These are phyloP conservation scores for Scaptomyza parva DNA, from an alignment of 2,888 invertebrate species.

Conservation along the genomic window DNA sequence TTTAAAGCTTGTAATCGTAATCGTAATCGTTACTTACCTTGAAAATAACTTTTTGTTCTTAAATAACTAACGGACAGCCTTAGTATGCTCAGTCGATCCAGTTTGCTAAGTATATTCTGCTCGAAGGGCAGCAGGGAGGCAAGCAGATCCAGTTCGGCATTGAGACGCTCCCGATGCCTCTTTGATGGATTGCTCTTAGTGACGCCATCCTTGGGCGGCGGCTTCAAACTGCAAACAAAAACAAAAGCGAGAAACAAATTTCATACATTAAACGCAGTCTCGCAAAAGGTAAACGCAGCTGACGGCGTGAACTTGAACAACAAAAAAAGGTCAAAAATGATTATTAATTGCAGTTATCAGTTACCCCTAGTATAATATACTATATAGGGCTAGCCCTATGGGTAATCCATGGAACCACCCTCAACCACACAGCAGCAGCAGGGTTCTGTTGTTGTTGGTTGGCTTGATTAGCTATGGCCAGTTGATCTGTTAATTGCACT, in stretches of 20 bases:
- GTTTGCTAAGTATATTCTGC: conserved; percentile 98
- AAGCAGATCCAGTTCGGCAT: conserved; percentile 98
- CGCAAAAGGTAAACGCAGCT: conserved; percentile 48
- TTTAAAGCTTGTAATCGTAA: background rate
- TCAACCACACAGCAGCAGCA: conserved; percentile 5
- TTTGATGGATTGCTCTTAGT: conserved; percentile 99
- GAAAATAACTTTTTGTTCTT: conserved; percentile 99
- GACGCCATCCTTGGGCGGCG: conserved; percentile 97
- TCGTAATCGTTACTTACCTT: conserved; percentile 89
- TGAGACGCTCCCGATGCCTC: conserved; percentile 97
- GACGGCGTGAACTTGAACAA: conserved; percentile 47
- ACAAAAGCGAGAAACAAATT: conserved; percentile 56
- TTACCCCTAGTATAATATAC: conserved; percentile 40
- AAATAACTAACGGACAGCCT: conserved; percentile 99
- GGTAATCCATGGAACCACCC: conserved; percentile 38
- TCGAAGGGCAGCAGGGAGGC: conserved; percentile 98
- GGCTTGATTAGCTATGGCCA: conserved; percentile 84
- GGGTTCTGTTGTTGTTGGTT: conserved; percentile 37
- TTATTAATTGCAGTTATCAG: conserved; percentile 81
- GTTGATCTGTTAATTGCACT: conserved; percentile 83
- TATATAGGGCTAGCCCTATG: conserved; percentile 4
- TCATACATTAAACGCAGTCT: conserved; percentile 57
- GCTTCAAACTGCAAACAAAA: conserved; percentile 92
- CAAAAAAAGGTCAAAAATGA: conserved; percentile 69
- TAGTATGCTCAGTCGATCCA: conserved; percentile 98